Evolutionary conservation across 1,140 invertebrate genomes (phyloP).

Genomic region (Cyrtorhinus lividipennis): DNA sequence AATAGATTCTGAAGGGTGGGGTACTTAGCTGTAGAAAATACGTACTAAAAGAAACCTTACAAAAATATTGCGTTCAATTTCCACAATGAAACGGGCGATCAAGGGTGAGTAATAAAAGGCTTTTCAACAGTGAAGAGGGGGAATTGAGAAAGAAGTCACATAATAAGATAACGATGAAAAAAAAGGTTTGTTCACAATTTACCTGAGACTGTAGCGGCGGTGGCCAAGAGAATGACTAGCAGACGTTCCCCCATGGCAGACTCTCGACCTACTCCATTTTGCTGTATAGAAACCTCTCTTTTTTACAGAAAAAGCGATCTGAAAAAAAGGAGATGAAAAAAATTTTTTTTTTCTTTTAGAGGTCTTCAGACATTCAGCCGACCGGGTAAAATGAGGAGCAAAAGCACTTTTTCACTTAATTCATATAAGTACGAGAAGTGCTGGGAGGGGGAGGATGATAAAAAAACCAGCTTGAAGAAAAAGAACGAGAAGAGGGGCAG

Average conservation of each 20-base stretch:
- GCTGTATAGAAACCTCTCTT: background rate
- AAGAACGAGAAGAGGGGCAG: background rate
- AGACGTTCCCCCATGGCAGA: background rate
- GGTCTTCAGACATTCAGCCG: background rate
- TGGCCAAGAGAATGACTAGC: background rate
- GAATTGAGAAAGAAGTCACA: too few species aligned
- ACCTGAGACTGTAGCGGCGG: background rate
- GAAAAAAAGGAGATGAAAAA: background rate
- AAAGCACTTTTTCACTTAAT: slow-evolving; percentile 5
- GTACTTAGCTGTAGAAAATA: too few species aligned
- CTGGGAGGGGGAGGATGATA: background rate
- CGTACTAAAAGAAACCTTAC: too few species aligned
- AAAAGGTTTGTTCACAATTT: too few species aligned
- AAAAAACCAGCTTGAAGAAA: background rate
- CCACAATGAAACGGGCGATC: too few species aligned
- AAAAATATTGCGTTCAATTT: too few species aligned
- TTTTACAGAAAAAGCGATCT: background rate
- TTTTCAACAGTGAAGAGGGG: too few species aligned
- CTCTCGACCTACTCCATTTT: background rate
- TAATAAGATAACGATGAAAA: too few species aligned
- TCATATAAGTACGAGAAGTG: background rate
- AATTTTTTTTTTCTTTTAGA: too few species aligned
- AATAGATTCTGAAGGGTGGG: too few species aligned
- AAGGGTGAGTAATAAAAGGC: too few species aligned
- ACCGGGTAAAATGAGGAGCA: background rate